Evolutionary conservation across 2,888 invertebrate genomes (phyloP).

Genomic region (Antheraea yamamai): DNA sequence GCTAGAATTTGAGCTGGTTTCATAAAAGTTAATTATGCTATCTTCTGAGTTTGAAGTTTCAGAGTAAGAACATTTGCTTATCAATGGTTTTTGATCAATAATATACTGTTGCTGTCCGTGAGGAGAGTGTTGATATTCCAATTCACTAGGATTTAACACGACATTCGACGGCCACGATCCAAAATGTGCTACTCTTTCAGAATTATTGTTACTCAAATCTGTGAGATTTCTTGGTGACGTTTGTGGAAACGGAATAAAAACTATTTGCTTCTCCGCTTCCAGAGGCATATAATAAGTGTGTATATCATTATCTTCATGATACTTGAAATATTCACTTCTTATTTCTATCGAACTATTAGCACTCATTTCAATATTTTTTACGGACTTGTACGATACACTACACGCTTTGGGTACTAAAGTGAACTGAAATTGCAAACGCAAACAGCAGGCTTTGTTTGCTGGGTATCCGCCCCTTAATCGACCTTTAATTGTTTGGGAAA

Average conservation of each 20-base stretch:
- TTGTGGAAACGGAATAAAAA: slow-evolving; percentile 56
- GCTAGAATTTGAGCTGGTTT: slow-evolving; percentile 49
- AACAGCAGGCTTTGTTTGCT: slow-evolving; percentile 52
- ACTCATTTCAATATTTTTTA: slow-evolving; percentile 62
- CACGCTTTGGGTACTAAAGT: slow-evolving; percentile 52
- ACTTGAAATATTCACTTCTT: slow-evolving; percentile 69
- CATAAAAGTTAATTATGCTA: slow-evolving; percentile 54
- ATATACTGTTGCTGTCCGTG: slow-evolving; percentile 56
- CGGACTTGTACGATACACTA: slow-evolving; percentile 32
- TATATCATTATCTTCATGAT: slow-evolving; percentile 66
- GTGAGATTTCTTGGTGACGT: slow-evolving; percentile 70
- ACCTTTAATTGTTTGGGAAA: slow-evolving; percentile 79
- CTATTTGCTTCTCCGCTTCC: slow-evolving; percentile 59
- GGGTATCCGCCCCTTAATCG: slow-evolving; percentile 68
- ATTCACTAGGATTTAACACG: slow-evolving; percentile 55
- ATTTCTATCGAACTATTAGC: slow-evolving; percentile 63
- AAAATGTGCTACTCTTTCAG: slow-evolving; percentile 58
- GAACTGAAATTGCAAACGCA: slow-evolving; percentile 57
- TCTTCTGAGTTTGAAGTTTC: slow-evolving; percentile 75
- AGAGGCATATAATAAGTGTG: slow-evolving; percentile 67
- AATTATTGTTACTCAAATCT: slow-evolving; percentile 67
- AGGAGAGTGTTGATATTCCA: slow-evolving; percentile 59
- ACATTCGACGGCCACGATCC: slow-evolving; percentile 57
- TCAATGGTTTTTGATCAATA: slow-evolving; percentile 59
- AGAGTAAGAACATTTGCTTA: slow-evolving; percentile 59